Conservation (phyloP, 2,113 vertebrate species). For the Pycnonotus jocosus region DNA sequence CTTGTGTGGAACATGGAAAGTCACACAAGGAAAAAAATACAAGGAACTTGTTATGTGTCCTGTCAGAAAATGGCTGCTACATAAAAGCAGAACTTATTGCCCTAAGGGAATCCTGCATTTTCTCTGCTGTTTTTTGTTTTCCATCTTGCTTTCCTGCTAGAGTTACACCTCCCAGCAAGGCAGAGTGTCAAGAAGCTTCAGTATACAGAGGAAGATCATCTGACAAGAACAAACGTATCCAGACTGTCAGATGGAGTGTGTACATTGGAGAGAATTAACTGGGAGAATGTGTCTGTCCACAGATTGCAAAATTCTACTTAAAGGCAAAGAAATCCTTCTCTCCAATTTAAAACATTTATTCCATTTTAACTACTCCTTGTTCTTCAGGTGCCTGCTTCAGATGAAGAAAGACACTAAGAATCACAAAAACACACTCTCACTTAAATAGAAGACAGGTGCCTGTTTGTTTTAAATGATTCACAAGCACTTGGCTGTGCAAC, state of each 20-base stretch:
- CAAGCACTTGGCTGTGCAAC: background rate
- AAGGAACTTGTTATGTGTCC: slow-evolving; percentile 25
- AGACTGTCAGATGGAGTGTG: background rate
- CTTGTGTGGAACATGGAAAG: background rate
- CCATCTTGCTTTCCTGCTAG: background rate
- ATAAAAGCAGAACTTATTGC: slow-evolving; percentile 26
- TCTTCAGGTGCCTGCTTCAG: background rate
- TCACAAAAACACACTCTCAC: background rate
- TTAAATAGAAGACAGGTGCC: accelerated
- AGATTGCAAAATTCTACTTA: background rate
- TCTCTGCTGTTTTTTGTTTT: slow-evolving; percentile 2
- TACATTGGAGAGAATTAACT: background rate
- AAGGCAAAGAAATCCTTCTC: background rate
- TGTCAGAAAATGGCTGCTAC: slow-evolving; percentile 50
- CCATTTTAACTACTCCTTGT: background rate
- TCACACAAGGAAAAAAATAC: background rate
- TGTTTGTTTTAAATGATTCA: background rate
- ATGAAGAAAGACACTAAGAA: background rate
- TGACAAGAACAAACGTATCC: background rate
- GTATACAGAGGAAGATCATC: background rate
- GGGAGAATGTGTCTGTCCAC: background rate
- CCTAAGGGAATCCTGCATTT: slow-evolving; percentile 28
- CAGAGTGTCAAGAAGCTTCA: background rate
- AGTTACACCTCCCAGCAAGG: background rate
- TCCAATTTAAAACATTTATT: background rate